Evolutionary conservation across 2,888 invertebrate species (phyloP).

Genomic region (Philhelius pedissequus): DNA sequence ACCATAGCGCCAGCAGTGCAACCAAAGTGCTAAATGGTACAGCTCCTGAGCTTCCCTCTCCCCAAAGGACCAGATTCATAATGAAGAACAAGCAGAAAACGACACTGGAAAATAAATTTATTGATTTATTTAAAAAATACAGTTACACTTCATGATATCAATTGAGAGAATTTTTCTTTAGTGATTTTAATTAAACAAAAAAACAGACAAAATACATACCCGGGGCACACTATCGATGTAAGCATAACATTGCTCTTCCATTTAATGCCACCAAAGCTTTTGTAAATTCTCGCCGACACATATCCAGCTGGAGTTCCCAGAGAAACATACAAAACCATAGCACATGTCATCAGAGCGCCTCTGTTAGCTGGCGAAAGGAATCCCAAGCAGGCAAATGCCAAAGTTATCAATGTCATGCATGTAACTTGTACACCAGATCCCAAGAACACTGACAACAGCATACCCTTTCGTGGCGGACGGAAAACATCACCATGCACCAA

Average conservation of each 20-base stretch:
- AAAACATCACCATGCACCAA: conserved; percentile 99
- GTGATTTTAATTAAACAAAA: background rate
- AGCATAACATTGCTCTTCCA: conserved; percentile 99
- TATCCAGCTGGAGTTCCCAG: conserved; percentile 98
- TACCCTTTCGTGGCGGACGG: conserved; percentile 96
- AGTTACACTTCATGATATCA: background rate
- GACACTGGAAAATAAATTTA: conserved; percentile 83
- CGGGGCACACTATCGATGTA: conserved; percentile 97
- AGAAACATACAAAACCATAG: conserved; percentile 97
- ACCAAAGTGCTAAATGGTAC: conserved; percentile 98
- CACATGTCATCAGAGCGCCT: conserved; percentile 98
- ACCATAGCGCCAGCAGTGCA: conserved; percentile 96
- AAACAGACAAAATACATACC: conserved; percentile 82
- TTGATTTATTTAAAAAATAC: background rate
- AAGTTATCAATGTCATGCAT: conserved; percentile 96
- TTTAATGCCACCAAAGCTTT: conserved; percentile 98
- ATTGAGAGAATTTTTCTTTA: background rate
- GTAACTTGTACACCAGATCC: conserved; percentile 97
- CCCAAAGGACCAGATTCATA: conserved; percentile 98
- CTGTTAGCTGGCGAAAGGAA: conserved; percentile 99
- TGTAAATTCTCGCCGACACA: conserved; percentile 97
- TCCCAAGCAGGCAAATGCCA: conserved; percentile 99
- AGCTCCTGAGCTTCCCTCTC: conserved; percentile 96
- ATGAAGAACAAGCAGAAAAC: conserved; percentile 98
- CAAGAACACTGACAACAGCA: conserved; percentile 96